Evolutionary conservation across 2,113 vertebrate genomes (phyloP).

Genomic region (Sarotherodon lohbergeri): DNA sequence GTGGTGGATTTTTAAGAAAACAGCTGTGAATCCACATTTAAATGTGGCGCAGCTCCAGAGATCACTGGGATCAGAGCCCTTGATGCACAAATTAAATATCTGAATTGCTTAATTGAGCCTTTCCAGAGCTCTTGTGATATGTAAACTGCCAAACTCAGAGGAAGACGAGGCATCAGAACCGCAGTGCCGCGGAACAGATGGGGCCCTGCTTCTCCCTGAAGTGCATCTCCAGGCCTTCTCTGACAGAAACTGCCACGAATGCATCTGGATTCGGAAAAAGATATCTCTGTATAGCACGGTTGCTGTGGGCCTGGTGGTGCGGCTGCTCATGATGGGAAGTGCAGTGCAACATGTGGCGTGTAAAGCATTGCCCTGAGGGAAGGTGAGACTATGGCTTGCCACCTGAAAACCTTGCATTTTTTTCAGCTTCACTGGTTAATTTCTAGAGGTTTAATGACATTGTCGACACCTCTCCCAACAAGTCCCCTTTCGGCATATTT

Average conservation of each 20-base stretch:
- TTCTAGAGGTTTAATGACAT: constrained; percentile 39
- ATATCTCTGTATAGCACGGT: constrained; percentile 6
- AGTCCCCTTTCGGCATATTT: constrained; percentile 45
- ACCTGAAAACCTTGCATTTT: constrained; percentile 39
- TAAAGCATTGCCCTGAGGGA: constrained; percentile 49
- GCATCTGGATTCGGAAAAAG: constrained; percentile 42
- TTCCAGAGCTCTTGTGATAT: constrained; percentile 49
- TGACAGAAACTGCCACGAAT: constrained; percentile 40
- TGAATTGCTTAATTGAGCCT: constrained; percentile 55
- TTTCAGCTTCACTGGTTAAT: constrained; percentile 27
- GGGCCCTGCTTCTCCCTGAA: constrained; percentile 41
- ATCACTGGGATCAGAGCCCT: constrained; percentile 26
- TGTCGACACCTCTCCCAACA: constrained; percentile 55
- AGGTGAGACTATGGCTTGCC: constrained; percentile 28
- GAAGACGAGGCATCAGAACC: constrained; percentile 32
- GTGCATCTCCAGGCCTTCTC: constrained; percentile 43
- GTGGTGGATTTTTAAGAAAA: background rate
- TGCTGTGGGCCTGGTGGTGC: constrained; percentile 3
- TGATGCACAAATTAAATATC: constrained; percentile 57
- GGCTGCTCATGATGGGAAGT: constrained; percentile 30
- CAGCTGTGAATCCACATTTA: constrained; percentile 37
- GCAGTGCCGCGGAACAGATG: constrained; percentile 44
- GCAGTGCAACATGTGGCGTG: constrained; percentile 50
- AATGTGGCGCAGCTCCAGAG: constrained; percentile 49
- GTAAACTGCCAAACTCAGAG: constrained; percentile 29